Evolutionary conservation across 2,113 vertebrate genomes (phyloP).

Genomic region (Phylloscopus whistleri): DNA sequence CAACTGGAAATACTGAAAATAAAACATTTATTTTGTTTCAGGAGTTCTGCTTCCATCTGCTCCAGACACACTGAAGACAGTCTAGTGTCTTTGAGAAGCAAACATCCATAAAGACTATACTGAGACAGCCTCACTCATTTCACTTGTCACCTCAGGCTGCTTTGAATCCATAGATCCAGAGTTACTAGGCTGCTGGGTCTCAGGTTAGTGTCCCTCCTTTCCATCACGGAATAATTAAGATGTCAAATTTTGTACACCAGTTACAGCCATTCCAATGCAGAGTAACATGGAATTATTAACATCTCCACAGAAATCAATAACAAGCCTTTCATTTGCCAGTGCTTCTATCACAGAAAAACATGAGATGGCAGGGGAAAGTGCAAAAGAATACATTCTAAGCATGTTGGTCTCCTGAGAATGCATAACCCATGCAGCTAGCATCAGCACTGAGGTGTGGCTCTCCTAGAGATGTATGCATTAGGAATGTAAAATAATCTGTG

Average conservation of each 20-base stretch:
- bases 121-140: background rate
- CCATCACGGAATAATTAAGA: constrained; percentile 52
- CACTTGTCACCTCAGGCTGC: background rate
- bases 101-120: background rate
- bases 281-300: constrained; percentile 41
- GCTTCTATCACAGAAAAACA: constrained; percentile 38
- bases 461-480: background rate
- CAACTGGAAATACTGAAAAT: background rate
- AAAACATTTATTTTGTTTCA: background rate
- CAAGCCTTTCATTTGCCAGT: constrained; percentile 29
- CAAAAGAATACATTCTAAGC: constrained; percentile 19
- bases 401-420: constrained; percentile 29
- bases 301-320: constrained; percentile 61
- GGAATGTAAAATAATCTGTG: constrained; percentile 6
- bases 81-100: background rate
- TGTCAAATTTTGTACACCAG: constrained; percentile 8
- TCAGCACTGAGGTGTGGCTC: background rate
- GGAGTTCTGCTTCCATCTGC: background rate
- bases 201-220: background rate
- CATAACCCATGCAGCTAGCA: constrained; percentile 19
- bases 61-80: background rate
- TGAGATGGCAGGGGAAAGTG: background rate
- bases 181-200: background rate
- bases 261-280: background rate
- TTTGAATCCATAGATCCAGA: constrained; percentile 18